Conservation (phyloP, 2,888 invertebrate genomes). For the Pammene fasciana region DNA sequence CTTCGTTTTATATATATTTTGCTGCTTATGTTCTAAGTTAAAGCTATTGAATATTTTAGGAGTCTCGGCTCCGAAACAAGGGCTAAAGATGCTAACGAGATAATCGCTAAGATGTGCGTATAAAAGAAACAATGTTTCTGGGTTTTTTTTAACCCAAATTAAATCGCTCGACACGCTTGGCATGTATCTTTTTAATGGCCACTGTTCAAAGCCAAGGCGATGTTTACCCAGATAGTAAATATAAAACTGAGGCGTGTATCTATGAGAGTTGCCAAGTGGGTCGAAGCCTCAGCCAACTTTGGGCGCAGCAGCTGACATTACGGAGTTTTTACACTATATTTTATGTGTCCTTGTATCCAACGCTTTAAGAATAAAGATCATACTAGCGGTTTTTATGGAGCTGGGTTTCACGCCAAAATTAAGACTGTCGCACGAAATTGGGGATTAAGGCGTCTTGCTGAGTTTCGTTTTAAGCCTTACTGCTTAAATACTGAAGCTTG, state of each 20-base stretch:
- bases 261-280: slow-evolving; percentile 51
- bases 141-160: slow-evolving; percentile 9
- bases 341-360: slow-evolving; percentile 28
- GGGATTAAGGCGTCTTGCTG: slow-evolving; percentile 7
- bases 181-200: slow-evolving; percentile 40
- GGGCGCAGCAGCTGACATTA: slow-evolving; percentile 60
- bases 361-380: slow-evolving; percentile 29
- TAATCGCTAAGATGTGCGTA: too few species aligned
- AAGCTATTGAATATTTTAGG: too few species aligned
- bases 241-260: slow-evolving; percentile 50
- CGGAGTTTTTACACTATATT: slow-evolving; percentile 46
- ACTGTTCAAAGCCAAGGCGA: slow-evolving; percentile 38
- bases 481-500: not conserved
- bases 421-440: slow-evolving; percentile 12
- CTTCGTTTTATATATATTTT: too few species aligned
- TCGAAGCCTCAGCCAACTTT: slow-evolving; percentile 56
- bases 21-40: too few species aligned
- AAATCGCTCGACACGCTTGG: slow-evolving; percentile 26
- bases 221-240: slow-evolving; percentile 42
- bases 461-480: slow-evolving; percentile 4
- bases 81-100: too few species aligned
- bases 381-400: slow-evolving; percentile 20
- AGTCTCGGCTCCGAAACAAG: too few species aligned
- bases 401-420: slow-evolving; percentile 17
- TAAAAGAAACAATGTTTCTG: too few species aligned